Evolutionary conservation across 2,797 vertebrate species (phyloP), one percentile per base, ranked within the genome.

Genomic region (Sphenodon punctatus): DNA sequence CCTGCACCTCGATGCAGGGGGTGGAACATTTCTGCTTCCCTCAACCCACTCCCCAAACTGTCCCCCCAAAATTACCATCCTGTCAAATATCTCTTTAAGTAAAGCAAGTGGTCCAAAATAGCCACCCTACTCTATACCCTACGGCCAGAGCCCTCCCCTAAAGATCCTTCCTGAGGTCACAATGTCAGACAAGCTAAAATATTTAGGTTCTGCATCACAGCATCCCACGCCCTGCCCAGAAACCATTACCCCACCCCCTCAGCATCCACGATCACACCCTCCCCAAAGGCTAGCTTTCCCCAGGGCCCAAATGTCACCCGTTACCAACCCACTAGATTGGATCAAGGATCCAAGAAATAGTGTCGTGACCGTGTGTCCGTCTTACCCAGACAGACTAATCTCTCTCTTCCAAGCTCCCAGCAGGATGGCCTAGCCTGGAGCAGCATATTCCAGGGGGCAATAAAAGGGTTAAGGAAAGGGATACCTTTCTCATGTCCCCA

Each of bases 401-500:
- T n/a, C n/a, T n/a, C n/a, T n/a, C n/a, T n/a, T n/a, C n/a, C n/a
- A n/a, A n/a, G n/a, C n/a, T n/a, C n/a, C n/a, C n/a, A n/a, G n/a
- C n/a, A n/a, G n/a, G n/a, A n/a, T 70, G 42, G 20, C 48, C 59
- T 49, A 25, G n/a, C 42, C 39, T n/a, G 43, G 30, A 67, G 51
- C 59, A 65, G 53, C 61, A 14, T 43, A 17, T 23, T 10, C 17
- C 4, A 16, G 89, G 46, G 48, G 63, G 89, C 88, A 85, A 51
- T 61, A 39, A 60, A 91, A 91, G 91, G 89, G 92, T 93, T 92
- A 93, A 92, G 81, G 86, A 85, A 87, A 88, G 63, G 64, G 86
- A 89, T 94, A 93, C 90, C 92, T 95, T 94, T 94, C 91, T 93
- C 92, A 92, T 89, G 94, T 93, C 90, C 94, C 94, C 94, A 86